A percentile compares a stretch with the other conserved stretches of the same genome.
These are phyloP conservation scores for Ciconia nigra DNA, from an alignment of 2,797 vertebrate species.

Conservation along the genomic window DNA sequence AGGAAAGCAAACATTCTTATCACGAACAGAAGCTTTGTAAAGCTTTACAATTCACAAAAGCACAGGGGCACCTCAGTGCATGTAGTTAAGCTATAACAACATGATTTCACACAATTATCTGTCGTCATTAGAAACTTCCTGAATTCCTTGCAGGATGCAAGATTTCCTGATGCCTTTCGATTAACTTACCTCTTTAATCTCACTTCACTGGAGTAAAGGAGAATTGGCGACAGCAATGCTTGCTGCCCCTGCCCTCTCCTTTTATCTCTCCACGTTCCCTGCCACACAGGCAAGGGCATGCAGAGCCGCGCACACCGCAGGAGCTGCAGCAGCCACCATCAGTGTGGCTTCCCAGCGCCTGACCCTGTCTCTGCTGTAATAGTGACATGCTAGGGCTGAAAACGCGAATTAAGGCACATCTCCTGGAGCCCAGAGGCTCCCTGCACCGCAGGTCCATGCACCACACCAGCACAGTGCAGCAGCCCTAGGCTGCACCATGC, in stretches of 20 bases:
- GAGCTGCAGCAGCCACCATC: not conserved
- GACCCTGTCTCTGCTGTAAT: not conserved
- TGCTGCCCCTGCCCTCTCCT: not conserved
- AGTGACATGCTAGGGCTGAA: not conserved
- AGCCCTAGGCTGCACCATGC: not conserved
- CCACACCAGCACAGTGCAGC: not conserved
- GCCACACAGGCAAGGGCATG: not conserved
- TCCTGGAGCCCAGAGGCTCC: not conserved
- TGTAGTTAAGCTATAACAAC: not conserved
- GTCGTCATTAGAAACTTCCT: not conserved
- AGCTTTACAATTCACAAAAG: not conserved
- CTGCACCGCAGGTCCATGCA: not conserved
- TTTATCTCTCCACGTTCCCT: not conserved
- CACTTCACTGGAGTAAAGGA: not conserved
- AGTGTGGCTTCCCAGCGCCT: not conserved
- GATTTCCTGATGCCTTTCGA: not conserved
- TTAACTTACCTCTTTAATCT: not conserved
- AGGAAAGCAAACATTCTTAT: slow-evolving; percentile 1
- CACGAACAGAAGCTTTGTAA: not conserved
- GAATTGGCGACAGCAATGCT: rapidly evolving
- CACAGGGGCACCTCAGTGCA: not conserved
- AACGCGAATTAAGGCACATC: rapidly evolving
- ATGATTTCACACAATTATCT: not conserved
- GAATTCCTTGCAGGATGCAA: not conserved
- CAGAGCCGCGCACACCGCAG: rapidly evolving